Conservation (phyloP, 2,888 invertebrate species). For the Sesamia inferens region DNA sequence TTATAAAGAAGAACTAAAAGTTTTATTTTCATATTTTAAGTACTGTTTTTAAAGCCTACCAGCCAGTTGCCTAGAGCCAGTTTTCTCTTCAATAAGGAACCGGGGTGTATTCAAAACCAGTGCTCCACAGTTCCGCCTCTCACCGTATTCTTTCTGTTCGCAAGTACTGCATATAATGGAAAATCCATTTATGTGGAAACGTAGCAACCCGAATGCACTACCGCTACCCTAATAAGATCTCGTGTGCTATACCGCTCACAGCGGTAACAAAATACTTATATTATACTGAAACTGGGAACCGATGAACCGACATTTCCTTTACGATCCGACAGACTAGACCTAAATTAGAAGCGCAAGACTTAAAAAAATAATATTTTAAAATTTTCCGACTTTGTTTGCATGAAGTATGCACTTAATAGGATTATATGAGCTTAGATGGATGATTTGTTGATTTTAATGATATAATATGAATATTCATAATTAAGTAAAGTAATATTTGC, state of each 20-base stretch:
- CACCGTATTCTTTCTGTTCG: conserved; percentile 67
- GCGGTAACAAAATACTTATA: conserved; percentile 59
- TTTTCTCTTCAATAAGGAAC: conserved; percentile 61
- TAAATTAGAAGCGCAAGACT: not conserved
- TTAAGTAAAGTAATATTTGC: not conserved
- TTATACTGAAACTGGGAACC: conserved; percentile 45
- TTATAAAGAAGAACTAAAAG: not conserved
- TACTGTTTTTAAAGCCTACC: conserved; percentile 27
- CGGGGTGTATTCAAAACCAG: conserved; percentile 67
- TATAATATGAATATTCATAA: too few species aligned
- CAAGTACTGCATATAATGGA: conserved; percentile 75
- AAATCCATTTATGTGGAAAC: conserved; percentile 79
- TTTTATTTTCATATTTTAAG: conserved; percentile 8
- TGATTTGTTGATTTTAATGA: not conserved
- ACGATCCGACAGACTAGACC: conserved; percentile 38
- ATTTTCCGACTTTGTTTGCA: not conserved
- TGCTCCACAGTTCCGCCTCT: conserved; percentile 47
- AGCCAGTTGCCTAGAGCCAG: not conserved
- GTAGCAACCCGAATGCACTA: conserved; percentile 65
- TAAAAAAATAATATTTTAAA: not conserved
- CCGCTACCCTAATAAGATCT: conserved; percentile 69
- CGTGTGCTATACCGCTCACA: conserved; percentile 56
- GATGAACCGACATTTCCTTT: conserved; percentile 63
- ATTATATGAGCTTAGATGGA: not conserved
- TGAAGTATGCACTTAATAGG: not conserved